Conservation (phyloP, 2,888 invertebrate genomes). For the Hirtodrosophila duncani region DNA sequence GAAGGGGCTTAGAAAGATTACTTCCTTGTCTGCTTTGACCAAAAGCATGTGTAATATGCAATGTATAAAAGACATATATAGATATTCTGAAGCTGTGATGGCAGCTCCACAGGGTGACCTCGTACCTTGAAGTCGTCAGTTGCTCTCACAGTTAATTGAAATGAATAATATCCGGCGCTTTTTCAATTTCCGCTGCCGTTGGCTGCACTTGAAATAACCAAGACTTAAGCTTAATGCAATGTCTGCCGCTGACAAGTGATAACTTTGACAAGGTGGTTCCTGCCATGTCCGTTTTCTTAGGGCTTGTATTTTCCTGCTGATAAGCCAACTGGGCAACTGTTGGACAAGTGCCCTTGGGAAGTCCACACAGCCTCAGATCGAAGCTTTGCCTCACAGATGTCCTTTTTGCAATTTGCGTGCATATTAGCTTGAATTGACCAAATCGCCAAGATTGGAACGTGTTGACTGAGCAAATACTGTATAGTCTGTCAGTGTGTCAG, state of each 20-base stretch:
- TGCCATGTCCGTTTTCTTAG: conserved; percentile 1
- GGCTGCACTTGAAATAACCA: conserved; percentile 1
- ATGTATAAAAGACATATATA: too few relatives aligned
- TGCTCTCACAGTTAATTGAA: conserved; percentile 32
- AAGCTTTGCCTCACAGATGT: too few relatives aligned
- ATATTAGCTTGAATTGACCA: conserved; percentile 10
- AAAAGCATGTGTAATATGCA: too few relatives aligned
- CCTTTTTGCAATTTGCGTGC: conserved; percentile 43
- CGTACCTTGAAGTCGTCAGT: conserved; percentile 5
- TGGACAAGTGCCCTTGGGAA: too few relatives aligned
- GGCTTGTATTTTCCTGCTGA: too few relatives aligned
- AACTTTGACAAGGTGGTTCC: conserved; percentile 20
- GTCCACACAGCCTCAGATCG: too few relatives aligned
- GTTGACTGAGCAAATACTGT: conserved; percentile 59
- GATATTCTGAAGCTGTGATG: too few relatives aligned
- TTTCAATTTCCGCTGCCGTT: conserved; percentile 18
- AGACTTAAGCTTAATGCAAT: too few relatives aligned
- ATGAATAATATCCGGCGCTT: conserved; percentile 22
- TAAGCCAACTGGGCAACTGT: too few relatives aligned
- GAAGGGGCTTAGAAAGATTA: too few relatives aligned
- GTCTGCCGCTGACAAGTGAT: conserved; percentile 26
- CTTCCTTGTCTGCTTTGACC: too few relatives aligned
- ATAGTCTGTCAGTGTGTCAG: conserved; percentile 21
- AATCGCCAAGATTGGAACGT: conserved; percentile 42
- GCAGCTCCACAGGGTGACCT: too few relatives aligned